phyloP scores from a whole-genome alignment of 2,888 invertebrate genomes.

The Zygogramma bicolorata region DNA sequence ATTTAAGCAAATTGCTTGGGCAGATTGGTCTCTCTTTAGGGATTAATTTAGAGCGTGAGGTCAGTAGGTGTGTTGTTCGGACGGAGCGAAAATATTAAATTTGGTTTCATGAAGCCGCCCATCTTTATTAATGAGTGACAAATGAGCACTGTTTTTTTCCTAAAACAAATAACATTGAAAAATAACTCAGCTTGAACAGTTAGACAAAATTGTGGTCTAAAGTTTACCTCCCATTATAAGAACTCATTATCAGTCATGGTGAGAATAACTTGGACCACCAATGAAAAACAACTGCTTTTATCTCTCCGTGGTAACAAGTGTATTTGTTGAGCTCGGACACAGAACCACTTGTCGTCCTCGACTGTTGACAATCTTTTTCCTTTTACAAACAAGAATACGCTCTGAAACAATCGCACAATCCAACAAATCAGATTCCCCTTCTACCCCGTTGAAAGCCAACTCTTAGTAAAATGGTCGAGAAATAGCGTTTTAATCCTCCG shows the following conservation, averaged over 20 bases:
- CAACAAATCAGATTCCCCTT: not conserved
- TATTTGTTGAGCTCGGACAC: not conserved
- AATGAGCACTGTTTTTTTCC: too few species aligned
- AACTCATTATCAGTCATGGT: too few species aligned
- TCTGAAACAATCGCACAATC: not conserved
- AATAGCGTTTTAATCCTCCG: constrained; percentile 17
- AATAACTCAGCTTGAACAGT: too few species aligned
- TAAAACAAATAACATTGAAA: too few species aligned
- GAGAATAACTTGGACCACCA: too few species aligned
- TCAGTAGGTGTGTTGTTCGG: not conserved
- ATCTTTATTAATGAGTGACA: too few species aligned
- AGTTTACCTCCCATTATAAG: too few species aligned
- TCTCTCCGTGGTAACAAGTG: not conserved
- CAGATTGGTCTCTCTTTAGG: constrained; percentile 8
- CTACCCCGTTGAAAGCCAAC: not conserved
- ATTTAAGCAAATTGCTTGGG: constrained; percentile 18
- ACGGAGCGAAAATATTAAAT: not conserved
- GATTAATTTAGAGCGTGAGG: not conserved
- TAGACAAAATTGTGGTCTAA: too few species aligned
- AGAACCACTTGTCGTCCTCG: not conserved
- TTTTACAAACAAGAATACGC: not conserved
- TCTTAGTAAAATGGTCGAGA: constrained; percentile 3
- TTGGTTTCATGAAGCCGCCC: not conserved
- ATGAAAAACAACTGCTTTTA: too few species aligned
- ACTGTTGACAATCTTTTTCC: not conserved